These are phyloP conservation scores for Mimumesa dahlbomi DNA, from an alignment of 2,888 invertebrate species.

Conservation along the genomic window DNA sequence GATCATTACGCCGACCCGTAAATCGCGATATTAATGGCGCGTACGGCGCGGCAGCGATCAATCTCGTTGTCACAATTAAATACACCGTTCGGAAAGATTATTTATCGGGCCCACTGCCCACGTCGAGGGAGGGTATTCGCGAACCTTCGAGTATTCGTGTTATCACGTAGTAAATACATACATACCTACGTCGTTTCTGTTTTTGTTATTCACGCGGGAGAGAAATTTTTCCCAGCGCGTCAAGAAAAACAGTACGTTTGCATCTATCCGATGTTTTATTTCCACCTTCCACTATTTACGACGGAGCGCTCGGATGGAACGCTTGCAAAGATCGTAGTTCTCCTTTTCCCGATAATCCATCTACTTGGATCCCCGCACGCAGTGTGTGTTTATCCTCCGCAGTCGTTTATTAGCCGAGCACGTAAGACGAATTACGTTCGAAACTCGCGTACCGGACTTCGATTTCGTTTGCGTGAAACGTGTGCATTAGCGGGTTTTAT, in stretches of 20 bases:
- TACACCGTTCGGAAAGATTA: constrained; percentile 42
- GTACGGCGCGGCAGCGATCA: constrained; percentile 54
- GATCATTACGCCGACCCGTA: constrained; percentile 52
- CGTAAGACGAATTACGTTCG: constrained; percentile 20
- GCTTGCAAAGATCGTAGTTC: constrained; percentile 21
- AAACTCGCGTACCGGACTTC: neutral
- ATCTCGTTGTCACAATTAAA: constrained; percentile 61
- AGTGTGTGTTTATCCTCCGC: constrained; percentile 36
- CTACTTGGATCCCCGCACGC: constrained; percentile 15
- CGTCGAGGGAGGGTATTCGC: constrained; percentile 17
- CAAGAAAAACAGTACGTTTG: too few relatives aligned
- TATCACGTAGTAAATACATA: too few relatives aligned
- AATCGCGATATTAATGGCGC: constrained; percentile 59
- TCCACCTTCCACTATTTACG: constrained; percentile 27
- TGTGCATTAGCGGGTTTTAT: constrained; percentile 27
- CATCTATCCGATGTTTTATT: constrained; percentile 27
- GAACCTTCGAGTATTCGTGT: too few relatives aligned
- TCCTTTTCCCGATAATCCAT: constrained; percentile 42
- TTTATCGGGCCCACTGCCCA: constrained; percentile 52
- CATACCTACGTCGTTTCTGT: too few relatives aligned
- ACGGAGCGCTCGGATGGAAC: constrained; percentile 12
- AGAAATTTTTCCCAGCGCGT: too few relatives aligned
- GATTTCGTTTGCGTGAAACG: constrained; percentile 34
- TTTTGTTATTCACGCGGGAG: too few relatives aligned
- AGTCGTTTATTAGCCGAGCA: constrained; percentile 35